Evolutionary conservation across 2,888 invertebrate genomes (phyloP).

Genomic region (Eupithecia subumbrata): DNA sequence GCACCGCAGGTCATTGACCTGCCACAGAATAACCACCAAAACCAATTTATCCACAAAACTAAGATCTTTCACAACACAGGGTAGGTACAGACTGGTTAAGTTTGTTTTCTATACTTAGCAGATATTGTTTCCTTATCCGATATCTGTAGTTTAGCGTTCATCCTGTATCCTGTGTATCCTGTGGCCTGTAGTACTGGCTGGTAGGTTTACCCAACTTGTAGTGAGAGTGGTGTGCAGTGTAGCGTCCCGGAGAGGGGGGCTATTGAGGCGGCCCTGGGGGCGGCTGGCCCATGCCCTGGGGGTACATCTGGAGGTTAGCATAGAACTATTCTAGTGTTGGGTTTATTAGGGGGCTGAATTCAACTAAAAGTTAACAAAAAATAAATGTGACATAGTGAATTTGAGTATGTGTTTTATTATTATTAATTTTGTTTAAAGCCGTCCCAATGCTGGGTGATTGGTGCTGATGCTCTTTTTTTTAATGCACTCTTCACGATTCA

Average conservation of each 20-base stretch:
- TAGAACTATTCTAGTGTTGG: slow-evolving; percentile 30
- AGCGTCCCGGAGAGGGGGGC: slow-evolving; percentile 55
- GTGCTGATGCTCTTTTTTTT: no score
- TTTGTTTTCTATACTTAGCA: not conserved
- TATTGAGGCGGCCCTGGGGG: slow-evolving; percentile 75
- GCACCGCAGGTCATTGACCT: not conserved
- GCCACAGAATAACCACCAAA: not conserved
- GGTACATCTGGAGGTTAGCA: slow-evolving; percentile 26
- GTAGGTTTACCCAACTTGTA: not conserved
- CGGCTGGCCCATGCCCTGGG: slow-evolving; percentile 76
- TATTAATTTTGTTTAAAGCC: no score
- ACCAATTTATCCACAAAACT: not conserved
- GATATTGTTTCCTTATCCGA: not conserved
- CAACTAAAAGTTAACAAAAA: not conserved
- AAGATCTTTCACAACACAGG: not conserved
- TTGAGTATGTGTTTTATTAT: no score
- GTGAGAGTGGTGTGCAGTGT: not conserved
- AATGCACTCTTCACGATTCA: no score
- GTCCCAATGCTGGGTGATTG: no score
- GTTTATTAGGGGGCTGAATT: not conserved
- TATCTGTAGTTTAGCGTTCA: not conserved
- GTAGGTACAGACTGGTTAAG: not conserved
- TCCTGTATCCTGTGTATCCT: no score
- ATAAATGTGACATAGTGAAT: not conserved
- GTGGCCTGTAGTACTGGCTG: not conserved